phyloP scores from a whole-genome alignment of 2,113 vertebrate species.

The Ellobius talpinus region DNA sequence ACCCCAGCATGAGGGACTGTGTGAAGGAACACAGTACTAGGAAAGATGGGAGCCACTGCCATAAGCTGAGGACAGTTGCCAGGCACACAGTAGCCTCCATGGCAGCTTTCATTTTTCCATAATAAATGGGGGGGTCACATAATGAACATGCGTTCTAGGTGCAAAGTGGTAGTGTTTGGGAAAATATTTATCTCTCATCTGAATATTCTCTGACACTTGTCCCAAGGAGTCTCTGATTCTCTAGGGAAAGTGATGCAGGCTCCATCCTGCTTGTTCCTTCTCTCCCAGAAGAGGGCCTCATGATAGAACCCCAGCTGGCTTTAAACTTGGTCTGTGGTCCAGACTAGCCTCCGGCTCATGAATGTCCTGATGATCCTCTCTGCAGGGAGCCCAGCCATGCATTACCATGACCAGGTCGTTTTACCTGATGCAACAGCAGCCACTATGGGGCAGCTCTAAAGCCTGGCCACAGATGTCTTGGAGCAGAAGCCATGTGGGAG shows the following conservation, averaged over 20 bases:
- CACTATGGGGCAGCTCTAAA: not conserved
- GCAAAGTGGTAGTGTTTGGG: not conserved
- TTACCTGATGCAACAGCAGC: not conserved
- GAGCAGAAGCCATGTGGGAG: not conserved
- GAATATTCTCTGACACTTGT: not conserved
- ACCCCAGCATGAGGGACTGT: too few species aligned
- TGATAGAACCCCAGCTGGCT: not conserved
- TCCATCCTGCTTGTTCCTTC: not conserved
- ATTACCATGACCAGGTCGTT: too few species aligned
- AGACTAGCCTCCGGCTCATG: not conserved
- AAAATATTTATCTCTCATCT: not conserved
- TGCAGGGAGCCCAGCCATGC: not conserved
- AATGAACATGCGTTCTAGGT: not conserved
- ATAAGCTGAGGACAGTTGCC: not conserved
- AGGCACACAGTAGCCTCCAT: not conserved
- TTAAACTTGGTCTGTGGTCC: not conserved
- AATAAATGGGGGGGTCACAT: not conserved
- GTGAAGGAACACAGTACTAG: not conserved
- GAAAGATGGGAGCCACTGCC: too few species aligned
- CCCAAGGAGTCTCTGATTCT: not conserved
- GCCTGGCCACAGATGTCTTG: not conserved
- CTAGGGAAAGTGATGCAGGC: not conserved
- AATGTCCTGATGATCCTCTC: not conserved
- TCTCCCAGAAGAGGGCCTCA: not conserved
- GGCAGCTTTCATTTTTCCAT: not conserved